These are phyloP conservation scores for Hephaestus fuliginosus DNA, from an alignment of 2,797 vertebrate species.

Conservation along the genomic window DNA sequence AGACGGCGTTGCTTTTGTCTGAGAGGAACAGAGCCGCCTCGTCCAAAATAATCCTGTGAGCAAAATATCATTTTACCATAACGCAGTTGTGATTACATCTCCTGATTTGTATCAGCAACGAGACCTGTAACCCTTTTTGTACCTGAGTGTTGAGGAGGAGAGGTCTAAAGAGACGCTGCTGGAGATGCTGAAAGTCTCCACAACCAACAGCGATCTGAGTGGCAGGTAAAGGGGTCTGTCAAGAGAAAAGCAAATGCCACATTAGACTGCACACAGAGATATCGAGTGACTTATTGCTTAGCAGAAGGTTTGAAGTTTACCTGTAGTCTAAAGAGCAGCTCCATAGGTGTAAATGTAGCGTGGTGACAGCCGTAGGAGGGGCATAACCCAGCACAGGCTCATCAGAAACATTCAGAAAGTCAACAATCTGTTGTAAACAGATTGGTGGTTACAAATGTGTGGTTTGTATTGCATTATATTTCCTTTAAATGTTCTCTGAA, in stretches of 20 bases:
- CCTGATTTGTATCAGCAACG: background rate
- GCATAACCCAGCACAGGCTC: constrained; percentile 97
- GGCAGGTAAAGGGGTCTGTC: constrained; percentile 94
- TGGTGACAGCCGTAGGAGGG: constrained; percentile 93
- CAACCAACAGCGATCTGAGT: constrained; percentile 91
- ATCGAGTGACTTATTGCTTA: background rate
- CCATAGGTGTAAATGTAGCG: constrained; percentile 93
- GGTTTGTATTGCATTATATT: background rate
- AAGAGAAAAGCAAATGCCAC: constrained; percentile 26
- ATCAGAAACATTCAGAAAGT: constrained; percentile 97
- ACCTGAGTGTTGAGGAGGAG: constrained; percentile 96
- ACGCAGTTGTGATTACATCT: background rate
- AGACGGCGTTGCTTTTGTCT: constrained; percentile 92
- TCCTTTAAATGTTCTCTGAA: background rate
- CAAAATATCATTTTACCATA: constrained; percentile 10
- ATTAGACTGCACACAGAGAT: constrained; percentile 4
- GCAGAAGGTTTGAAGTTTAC: constrained; percentile 73
- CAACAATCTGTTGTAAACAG: constrained; percentile 88
- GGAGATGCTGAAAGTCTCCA: constrained; percentile 98
- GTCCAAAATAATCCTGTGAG: constrained; percentile 94
- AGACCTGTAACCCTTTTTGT: constrained; percentile 35
- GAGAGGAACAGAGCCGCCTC: constrained; percentile 96
- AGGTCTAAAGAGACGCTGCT: constrained; percentile 95
- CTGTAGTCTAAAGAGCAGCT: constrained; percentile 98
- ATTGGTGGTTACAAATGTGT: background rate